Conservation (phyloP, 2,113 vertebrate species). For the Thymallus thymallus region DNA sequence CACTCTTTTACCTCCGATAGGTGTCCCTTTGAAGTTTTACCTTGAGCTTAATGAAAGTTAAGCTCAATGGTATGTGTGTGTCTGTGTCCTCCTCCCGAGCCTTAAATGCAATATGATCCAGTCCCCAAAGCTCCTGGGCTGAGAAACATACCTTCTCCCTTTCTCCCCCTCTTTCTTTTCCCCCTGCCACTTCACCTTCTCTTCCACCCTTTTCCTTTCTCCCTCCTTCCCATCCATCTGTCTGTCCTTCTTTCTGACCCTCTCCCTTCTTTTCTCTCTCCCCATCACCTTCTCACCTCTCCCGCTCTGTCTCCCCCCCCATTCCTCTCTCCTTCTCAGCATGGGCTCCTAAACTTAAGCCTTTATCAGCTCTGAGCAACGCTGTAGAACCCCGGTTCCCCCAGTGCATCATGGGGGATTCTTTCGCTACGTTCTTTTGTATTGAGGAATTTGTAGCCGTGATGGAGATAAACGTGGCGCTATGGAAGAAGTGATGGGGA, state of each 20-base stretch:
- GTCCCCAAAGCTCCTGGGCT: no score
- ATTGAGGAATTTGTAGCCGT: conserved; percentile 58
- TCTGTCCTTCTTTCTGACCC: no score
- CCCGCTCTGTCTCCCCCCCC: background rate
- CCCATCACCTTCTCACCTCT: background rate
- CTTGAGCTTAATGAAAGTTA: conserved; percentile 48
- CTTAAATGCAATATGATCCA: conserved; percentile 42
- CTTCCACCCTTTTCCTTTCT: background rate
- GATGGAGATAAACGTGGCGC: conserved; percentile 52
- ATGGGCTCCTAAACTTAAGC: conserved; percentile 55
- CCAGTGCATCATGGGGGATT: conserved; percentile 27
- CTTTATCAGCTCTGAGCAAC: conserved; percentile 67
- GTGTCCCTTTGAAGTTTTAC: conserved; percentile 66
- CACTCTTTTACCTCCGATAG: conserved; percentile 44
- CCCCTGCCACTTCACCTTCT: background rate
- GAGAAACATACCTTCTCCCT: no score
- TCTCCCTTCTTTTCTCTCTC: no score
- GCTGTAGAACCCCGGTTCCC: conserved; percentile 45
- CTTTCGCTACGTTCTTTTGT: conserved; percentile 45
- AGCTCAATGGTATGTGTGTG: no score
- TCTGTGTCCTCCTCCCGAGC: conserved; percentile 38
- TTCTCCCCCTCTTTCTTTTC: no score
- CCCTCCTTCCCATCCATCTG: conserved; percentile 1
- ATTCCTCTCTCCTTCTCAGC: conserved; percentile 12
- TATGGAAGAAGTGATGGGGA: conserved; percentile 29